These are phyloP conservation scores for Ptilorrhoa leucosticta DNA, from an alignment of 2,113 vertebrate genomes.

Conservation along the genomic window DNA sequence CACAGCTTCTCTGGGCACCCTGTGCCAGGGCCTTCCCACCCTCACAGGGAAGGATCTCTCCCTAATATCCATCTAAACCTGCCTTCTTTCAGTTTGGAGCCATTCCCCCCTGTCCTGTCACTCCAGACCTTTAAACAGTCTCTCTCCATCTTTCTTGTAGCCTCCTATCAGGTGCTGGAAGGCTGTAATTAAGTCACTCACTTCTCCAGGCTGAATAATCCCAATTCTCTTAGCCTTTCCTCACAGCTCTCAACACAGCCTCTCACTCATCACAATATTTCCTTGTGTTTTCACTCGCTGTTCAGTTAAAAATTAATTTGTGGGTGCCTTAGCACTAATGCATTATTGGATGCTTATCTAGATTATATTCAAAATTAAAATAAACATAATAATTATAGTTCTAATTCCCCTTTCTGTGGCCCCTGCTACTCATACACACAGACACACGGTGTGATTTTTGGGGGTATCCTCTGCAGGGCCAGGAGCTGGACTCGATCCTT, in stretches of 20 bases:
- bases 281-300: not conserved
- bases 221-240: not conserved
- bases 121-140: not conserved
- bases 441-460: not conserved
- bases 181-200: not conserved
- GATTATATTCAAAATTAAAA: not conserved
- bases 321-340: not conserved
- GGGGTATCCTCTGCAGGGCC: not conserved
- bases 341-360: not conserved
- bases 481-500: not conserved
- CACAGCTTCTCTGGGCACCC: not conserved
- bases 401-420: not conserved
- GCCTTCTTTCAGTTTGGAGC: not conserved
- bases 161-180: not conserved
- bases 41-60: not conserved
- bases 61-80: not conserved
- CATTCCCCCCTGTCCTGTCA: not conserved
- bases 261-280: not conserved
- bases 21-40: accelerated
- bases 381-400: not conserved
- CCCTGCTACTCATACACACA: not conserved
- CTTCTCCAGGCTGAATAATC: not conserved
- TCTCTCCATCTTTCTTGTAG: not conserved
- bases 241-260: not conserved
- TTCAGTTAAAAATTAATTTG: not conserved